These are phyloP conservation scores for Hydractinia symbiolongicarpus DNA, from an alignment of 30 jellyfish, hydroid and myxozoan genomes.

Conservation along the genomic window DNA sequence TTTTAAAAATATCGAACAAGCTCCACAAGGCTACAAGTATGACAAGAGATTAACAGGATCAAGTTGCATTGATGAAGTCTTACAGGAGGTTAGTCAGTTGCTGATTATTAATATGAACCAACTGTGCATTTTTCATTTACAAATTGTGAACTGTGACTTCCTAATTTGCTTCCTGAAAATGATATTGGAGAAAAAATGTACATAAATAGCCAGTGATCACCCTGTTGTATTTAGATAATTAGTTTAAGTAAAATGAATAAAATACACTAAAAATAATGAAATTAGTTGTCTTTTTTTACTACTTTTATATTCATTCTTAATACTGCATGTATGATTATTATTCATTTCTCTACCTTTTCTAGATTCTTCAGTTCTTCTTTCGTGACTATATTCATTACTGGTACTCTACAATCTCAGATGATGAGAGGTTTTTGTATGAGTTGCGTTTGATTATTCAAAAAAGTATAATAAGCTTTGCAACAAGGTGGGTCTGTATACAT, in stretches of 20 bases:
- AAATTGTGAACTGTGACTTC: not conserved
- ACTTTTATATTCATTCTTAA: no score
- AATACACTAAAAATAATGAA: no score
- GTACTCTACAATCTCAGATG: constrained; percentile 70
- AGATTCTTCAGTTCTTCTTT: constrained; percentile 73
- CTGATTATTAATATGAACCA: not conserved
- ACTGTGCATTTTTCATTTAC: not conserved
- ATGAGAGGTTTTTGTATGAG: constrained; percentile 63
- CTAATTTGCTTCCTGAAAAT: not conserved
- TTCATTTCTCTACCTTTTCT: not conserved
- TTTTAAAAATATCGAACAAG: constrained; percentile 63
- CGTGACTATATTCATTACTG: constrained; percentile 86
- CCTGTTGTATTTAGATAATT: no score
- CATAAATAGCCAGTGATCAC: not conserved
- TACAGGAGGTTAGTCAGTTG: constrained; percentile 77
- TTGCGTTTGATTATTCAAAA: constrained; percentile 73
- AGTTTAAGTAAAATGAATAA: no score
- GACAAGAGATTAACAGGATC: constrained; percentile 96
- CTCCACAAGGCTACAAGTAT: constrained; percentile 68
- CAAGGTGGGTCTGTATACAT: constrained; percentile 40
- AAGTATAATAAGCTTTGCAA: constrained; percentile 68
- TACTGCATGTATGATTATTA: no score
- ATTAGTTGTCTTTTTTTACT: no score
- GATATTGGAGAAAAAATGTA: not conserved
- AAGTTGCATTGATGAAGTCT: constrained; percentile 79